A percentile compares a stretch with the other conserved stretches of the same genome.
Conservation (phyloP, 2,888 invertebrate species). For the Liodrosophila aerea region DNA sequence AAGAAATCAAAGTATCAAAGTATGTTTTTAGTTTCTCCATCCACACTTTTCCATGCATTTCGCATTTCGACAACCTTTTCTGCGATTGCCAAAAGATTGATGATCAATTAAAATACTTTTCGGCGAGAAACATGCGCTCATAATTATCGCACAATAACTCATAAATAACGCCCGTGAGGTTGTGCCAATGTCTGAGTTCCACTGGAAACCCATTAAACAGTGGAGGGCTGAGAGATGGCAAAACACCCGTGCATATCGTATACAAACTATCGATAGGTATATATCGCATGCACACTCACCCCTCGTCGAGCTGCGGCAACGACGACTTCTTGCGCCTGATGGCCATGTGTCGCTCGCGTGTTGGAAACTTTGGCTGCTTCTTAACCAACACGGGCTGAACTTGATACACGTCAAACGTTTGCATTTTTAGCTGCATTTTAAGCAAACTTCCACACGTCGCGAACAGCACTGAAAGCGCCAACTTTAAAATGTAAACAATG, state of each 20-base stretch:
- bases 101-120: conserved; percentile 72
- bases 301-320: conserved; percentile 7
- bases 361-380: conserved; percentile 87
- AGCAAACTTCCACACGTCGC: conserved; percentile 3
- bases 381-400: conserved; percentile 82
- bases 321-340: conserved; percentile 85
- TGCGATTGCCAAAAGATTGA: conserved; percentile 59
- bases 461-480: conserved; percentile 27
- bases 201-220: conserved; percentile 1
- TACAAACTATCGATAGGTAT: too few species aligned
- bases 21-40: conserved; percentile 33
- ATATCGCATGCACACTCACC: conserved; percentile 33
- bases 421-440: conserved; percentile 56
- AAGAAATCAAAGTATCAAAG: conserved; percentile 38
- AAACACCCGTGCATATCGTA: not conserved
- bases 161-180: conserved; percentile 40
- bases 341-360: conserved; percentile 87
- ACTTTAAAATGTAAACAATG: conserved; percentile 53
- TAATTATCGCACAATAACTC: conserved; percentile 66
- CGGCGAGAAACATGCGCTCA: conserved; percentile 47
- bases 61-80: conserved; percentile 19
- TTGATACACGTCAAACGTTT: conserved; percentile 59
- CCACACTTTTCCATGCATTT: too few species aligned
- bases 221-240: conserved; percentile 11
- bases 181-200: too few species aligned